Evolutionary conservation across 2,888 invertebrate genomes (phyloP).

Genomic region (Caenorhabditis sp.): DNA sequence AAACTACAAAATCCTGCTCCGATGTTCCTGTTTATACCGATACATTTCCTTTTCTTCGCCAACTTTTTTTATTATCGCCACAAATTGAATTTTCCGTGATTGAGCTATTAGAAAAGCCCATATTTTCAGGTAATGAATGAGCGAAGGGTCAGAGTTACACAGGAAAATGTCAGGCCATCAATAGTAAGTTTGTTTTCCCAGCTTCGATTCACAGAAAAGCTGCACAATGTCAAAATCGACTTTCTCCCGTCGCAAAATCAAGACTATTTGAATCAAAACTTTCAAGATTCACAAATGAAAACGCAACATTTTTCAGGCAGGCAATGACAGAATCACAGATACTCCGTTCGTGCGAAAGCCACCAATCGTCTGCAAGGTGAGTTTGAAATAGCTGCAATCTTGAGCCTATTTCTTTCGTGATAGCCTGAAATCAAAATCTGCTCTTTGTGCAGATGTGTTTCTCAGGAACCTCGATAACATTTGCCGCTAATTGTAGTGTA

Average conservation of each 20-base stretch:
- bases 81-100: no score
- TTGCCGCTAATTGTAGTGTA: not conserved
- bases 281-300: no score
- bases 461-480: not conserved
- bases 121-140: constrained; percentile 28
- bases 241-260: no score
- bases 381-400: not conserved
- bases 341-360: constrained; percentile 39
- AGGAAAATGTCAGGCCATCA: not conserved
- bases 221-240: no score
- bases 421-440: not conserved
- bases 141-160: not conserved
- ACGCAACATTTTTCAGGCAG: not conserved
- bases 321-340: not conserved
- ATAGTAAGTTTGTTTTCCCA: not conserved
- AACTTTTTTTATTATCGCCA: no score
- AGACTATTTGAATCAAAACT: no score
- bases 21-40: no score
- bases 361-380: constrained; percentile 43
- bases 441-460: not conserved
- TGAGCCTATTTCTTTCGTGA: not conserved
- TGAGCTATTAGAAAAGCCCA: not conserved
- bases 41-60: no score
- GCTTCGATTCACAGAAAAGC: no score
- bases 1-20: no score